Base-by-base conservation (phyloP, 2,888 invertebrate species). In the Rhagium mordax region DNA sequence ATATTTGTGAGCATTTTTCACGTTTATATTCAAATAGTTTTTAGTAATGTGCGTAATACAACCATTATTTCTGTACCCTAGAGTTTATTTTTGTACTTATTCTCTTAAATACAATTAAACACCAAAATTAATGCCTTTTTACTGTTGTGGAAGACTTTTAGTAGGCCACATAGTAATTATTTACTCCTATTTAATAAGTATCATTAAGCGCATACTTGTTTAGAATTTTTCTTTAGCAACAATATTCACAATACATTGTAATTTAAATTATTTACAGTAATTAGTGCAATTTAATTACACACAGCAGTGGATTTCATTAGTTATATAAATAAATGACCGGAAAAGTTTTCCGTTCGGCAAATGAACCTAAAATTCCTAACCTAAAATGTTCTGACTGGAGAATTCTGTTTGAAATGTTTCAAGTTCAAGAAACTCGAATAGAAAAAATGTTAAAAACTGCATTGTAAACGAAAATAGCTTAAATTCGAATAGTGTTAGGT, bases 1-100 rank as follows among this genome's bases (percentile, higher is more conserved):
- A 4, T 48, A 29, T 16, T 57, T 60, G 18, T 60, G 33, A 33
- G 41, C 59, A 60, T 10, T 60, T 60, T 60, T 18, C 20, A 51
- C 18, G 18, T 4, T 0, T 49, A 51, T 51, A 18, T 51, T 18
- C 13, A 16, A 18, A 2, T 5, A 49, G 18, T 49, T 5, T 49
- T 49, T 13, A 15, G 15, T 16, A 49, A 49, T 16, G 18, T 49
- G 18, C 49, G 49, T 49, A 49, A 49, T 49, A 16, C 8, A 7
- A 3, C 49, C 5, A 49, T 16, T 16, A 49, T 49, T n/a, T n/a
- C n/a, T n/a, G n/a, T n/a, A n/a, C n/a, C n/a, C n/a, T n/a, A n/a
- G n/a, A n/a, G n/a, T n/a, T n/a, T n/a, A n/a, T n/a, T n/a, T n/a
- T n/a, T n/a, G n/a, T n/a, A n/a, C 24, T n/a, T 41, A 41, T 41